Conservation (phyloP, 92 coral and sea anemone genomes). For the Porites cylindrica region DNA sequence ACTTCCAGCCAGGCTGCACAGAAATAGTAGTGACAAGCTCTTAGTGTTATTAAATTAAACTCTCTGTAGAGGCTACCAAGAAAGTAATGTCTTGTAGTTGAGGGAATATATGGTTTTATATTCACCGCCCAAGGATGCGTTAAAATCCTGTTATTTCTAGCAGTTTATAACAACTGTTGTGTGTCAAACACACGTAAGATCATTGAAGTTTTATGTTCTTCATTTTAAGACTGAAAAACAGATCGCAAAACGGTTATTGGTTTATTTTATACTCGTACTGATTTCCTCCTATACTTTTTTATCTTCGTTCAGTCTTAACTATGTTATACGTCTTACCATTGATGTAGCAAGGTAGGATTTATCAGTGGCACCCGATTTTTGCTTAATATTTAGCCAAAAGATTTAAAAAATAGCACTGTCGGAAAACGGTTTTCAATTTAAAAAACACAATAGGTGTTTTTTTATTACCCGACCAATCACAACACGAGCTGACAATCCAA, state of each 20-base stretch:
- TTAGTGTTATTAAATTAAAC: background rate
- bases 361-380: no score
- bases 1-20: no score
- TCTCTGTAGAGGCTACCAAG: background rate
- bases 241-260: no score
- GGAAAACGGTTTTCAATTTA: no score
- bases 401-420: no score
- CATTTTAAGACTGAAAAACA: background rate
- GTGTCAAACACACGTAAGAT: conserved; percentile 21
- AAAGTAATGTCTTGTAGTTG: background rate
- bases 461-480: no score
- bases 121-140: conserved; percentile 27
- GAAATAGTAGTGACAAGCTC: background rate
- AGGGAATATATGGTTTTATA: background rate
- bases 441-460: no score
- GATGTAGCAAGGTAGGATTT: background rate
- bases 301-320: background rate
- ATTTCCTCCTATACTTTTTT: background rate
- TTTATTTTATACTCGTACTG: no score
- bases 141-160: conserved; percentile 23
- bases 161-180: background rate
- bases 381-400: no score
- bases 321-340: background rate
- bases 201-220: background rate
- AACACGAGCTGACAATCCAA: no score